Conservation (phyloP, 2,113 vertebrate genomes). For the Calidris pugnax region DNA sequence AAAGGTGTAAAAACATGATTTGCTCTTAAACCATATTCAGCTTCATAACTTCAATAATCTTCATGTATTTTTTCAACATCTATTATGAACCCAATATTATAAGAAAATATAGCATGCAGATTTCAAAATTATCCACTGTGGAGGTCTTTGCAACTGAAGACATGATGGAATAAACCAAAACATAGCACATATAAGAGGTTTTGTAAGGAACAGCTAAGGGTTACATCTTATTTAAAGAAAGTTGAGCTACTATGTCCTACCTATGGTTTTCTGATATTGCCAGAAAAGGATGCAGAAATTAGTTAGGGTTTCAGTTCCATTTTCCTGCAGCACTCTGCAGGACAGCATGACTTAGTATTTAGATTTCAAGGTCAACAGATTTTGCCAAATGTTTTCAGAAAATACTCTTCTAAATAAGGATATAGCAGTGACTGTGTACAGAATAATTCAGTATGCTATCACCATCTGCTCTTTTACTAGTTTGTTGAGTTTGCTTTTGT, state of each 20-base stretch:
- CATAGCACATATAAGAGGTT: background rate
- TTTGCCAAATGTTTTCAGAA: background rate
- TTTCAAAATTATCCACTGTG: background rate
- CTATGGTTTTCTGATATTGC: background rate
- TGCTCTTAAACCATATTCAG: background rate
- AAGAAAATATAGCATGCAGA: background rate
- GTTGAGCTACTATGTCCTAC: background rate
- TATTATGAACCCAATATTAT: background rate
- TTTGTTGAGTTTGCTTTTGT: background rate
- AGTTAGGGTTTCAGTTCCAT: background rate
- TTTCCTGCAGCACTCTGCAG: background rate
- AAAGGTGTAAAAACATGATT: background rate
- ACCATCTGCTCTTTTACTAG: background rate
- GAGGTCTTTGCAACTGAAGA: background rate
- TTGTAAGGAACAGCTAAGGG: background rate
- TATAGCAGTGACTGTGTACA: rapidly evolving
- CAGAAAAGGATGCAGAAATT: background rate
- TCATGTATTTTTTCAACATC: background rate
- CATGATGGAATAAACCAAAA: background rate
- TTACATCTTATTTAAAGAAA: background rate
- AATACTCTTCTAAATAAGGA: background rate
- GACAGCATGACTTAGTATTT: background rate
- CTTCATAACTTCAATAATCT: background rate
- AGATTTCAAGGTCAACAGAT: background rate
- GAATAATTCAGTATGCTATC: background rate